A percentile compares a stretch with the other conserved stretches of the same genome.
These are phyloP conservation scores for Argyrosomus regius DNA, from an alignment of 2,797 vertebrate species.

Conservation along the genomic window DNA sequence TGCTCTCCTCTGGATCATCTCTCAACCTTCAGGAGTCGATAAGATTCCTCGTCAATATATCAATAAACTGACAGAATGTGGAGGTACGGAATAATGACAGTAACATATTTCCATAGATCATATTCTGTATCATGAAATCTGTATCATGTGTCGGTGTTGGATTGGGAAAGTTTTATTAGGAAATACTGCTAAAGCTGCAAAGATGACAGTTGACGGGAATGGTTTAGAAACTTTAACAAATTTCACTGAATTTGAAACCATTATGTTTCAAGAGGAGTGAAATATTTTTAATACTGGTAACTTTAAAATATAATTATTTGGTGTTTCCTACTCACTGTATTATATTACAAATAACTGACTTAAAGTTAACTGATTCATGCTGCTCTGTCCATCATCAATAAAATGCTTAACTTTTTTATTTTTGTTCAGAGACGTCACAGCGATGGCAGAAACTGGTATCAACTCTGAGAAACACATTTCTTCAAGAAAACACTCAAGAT, in stretches of 20 bases:
- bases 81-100: conserved; percentile 27
- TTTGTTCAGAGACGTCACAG: conserved; percentile 23
- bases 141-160: background rate
- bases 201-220: no score
- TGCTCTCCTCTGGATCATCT: conserved; percentile 57
- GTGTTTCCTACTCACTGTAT: no score
- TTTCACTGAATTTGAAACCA: no score
- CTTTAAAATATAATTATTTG: no score
- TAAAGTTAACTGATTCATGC: background rate
- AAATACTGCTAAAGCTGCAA: no score
- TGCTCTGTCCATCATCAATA: background rate
- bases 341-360: no score
- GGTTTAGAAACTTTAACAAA: no score
- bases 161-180: no score
- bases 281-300: no score
- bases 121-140: background rate
- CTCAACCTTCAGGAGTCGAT: conserved; percentile 27
- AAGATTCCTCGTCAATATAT: conserved; percentile 42
- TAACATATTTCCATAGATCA: background rate
- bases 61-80: conserved; percentile 39
- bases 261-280: no score
- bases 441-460: background rate
- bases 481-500: accelerated
- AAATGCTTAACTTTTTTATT: background rate
- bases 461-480: accelerated